Evolutionary conservation across 2,113 vertebrate genomes (phyloP).

Genomic region (Rhea americana): DNA sequence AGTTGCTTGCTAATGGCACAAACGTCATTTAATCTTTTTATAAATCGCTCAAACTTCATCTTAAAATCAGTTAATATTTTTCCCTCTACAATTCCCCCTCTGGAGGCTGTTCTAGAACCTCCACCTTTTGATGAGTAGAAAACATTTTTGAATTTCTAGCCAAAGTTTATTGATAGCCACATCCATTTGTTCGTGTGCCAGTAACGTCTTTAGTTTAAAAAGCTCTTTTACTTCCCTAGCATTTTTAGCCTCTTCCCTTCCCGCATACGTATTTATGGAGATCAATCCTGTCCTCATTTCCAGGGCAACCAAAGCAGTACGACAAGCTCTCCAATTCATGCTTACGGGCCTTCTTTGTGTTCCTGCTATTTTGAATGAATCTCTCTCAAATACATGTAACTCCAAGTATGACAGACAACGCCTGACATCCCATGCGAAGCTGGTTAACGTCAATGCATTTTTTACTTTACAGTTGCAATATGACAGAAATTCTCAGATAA

Average conservation of each 20-base stretch:
- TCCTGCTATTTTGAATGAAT: not conserved
- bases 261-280: fast-evolving
- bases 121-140: not conserved
- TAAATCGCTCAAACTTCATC: conserved; percentile 7
- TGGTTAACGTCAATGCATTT: fast-evolving
- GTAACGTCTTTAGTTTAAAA: conserved; percentile 5
- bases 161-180: not conserved
- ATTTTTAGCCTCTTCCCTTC: not conserved
- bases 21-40: conserved; percentile 17
- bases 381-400: not conserved
- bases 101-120: conserved; percentile 12
- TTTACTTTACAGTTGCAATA: fast-evolving
- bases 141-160: conserved; percentile 17
- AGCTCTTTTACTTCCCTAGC: not conserved
- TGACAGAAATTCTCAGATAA: not conserved
- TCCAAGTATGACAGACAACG: not conserved
- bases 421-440: not conserved
- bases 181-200: conserved; percentile 42
- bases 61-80: conserved; percentile 34
- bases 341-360: not conserved
- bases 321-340: not conserved
- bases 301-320: not conserved
- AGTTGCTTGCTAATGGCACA: not conserved
- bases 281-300: not conserved
- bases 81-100: not conserved